phyloP scores from a whole-genome alignment of 2,797 vertebrate genomes.

The Peromyscus attwateri region DNA sequence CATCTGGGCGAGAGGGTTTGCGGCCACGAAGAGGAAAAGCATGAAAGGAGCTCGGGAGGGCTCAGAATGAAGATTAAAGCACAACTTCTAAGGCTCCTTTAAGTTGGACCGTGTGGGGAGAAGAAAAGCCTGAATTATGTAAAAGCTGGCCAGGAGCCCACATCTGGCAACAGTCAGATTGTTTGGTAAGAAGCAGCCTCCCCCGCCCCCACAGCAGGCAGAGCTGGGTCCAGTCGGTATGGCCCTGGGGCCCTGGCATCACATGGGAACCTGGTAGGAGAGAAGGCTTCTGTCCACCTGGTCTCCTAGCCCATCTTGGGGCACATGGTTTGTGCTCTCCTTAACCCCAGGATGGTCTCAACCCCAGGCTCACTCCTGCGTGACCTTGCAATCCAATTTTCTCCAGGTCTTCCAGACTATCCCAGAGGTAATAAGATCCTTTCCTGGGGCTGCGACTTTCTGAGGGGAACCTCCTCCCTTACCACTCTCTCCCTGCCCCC shows the following conservation, averaged over 20 bases:
- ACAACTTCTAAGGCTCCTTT: constrained; percentile 87
- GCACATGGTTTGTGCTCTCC: constrained; percentile 84
- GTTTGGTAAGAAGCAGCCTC: constrained; percentile 87
- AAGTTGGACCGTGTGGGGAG: constrained; percentile 87
- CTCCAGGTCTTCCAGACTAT: constrained; percentile 82
- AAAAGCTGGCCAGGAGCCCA: constrained; percentile 86
- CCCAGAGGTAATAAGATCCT: constrained; percentile 84
- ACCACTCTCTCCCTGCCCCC: constrained; percentile 29
- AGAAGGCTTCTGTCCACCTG: constrained; percentile 84
- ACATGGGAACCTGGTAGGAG: constrained; percentile 83
- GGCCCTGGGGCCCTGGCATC: constrained; percentile 79
- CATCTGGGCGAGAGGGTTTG: constrained; percentile 63
- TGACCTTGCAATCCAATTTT: constrained; percentile 86
- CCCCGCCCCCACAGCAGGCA: constrained; percentile 79
- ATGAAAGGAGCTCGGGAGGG: neutral
- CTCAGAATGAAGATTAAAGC: constrained; percentile 79
- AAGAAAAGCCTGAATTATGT: constrained; percentile 87
- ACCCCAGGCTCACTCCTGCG: constrained; percentile 82
- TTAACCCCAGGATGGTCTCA: constrained; percentile 81
- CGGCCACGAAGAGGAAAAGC: neutral
- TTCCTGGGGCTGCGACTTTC: constrained; percentile 83
- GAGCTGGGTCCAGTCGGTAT: constrained; percentile 80
- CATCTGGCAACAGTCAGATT: constrained; percentile 89
- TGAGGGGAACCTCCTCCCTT: constrained; percentile 63
- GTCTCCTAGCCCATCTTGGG: constrained; percentile 83